Evolutionary conservation across 1,140 invertebrate species (phyloP).

Genomic region (Drosophila oshimai): DNA sequence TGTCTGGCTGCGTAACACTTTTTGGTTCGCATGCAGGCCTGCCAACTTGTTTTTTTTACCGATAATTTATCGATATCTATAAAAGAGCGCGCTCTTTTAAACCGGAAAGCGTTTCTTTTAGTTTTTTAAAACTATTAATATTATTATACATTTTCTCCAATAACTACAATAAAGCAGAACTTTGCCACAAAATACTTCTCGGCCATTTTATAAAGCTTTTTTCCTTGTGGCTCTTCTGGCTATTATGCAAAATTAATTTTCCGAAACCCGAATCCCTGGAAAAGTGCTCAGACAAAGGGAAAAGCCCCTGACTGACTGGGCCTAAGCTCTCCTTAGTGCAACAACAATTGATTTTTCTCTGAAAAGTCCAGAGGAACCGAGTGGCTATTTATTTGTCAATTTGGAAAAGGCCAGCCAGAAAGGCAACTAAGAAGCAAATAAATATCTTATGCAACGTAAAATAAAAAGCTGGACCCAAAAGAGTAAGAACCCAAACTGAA

Average conservation of each 20-base stretch:
- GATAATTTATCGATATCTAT: too few relatives aligned
- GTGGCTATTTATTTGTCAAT: constrained; percentile 74
- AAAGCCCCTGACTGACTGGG: constrained; percentile 36
- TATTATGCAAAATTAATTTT: constrained; percentile 65
- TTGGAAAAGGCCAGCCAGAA: constrained; percentile 53
- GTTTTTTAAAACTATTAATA: too few relatives aligned
- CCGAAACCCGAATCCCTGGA: constrained; percentile 18
- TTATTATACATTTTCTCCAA: background rate
- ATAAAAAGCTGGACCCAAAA: constrained; percentile 58
- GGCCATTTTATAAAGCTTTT: background rate
- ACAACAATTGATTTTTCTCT: constrained; percentile 52
- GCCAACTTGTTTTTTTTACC: too few relatives aligned
- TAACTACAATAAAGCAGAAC: background rate
- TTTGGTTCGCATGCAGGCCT: too few relatives aligned
- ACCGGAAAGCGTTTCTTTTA: too few relatives aligned
- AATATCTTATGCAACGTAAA: constrained; percentile 72
- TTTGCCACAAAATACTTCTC: background rate
- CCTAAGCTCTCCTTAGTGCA: constrained; percentile 39
- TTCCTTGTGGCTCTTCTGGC: background rate
- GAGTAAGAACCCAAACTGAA: background rate
- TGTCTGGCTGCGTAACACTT: too few relatives aligned
- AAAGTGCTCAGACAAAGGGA: constrained; percentile 36
- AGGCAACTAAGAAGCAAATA: constrained; percentile 65
- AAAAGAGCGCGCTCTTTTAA: too few relatives aligned
- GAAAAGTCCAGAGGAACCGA: constrained; percentile 18